Percentiles rank a stretch among this genome's conserved stretches.
Evolutionary conservation across 2,113 vertebrate species (phyloP).

Genomic region (Benitochromis conjunctus): DNA sequence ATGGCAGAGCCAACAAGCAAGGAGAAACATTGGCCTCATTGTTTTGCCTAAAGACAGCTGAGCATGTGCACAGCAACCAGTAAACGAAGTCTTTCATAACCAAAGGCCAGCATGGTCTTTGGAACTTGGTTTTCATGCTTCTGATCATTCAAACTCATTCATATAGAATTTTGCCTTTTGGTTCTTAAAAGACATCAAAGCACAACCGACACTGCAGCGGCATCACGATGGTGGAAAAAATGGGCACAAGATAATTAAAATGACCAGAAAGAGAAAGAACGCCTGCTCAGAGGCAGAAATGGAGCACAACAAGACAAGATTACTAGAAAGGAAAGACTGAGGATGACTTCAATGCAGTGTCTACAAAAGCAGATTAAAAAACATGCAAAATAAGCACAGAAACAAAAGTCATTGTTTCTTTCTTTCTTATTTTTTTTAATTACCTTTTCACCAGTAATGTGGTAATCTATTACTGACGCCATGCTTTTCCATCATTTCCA

Average conservation of each 20-base stretch:
- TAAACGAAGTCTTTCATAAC: neutral
- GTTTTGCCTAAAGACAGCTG: neutral
- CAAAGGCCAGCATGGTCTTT: neutral
- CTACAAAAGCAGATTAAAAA: neutral
- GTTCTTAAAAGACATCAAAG: neutral
- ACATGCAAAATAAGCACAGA: neutral
- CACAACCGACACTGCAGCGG: neutral
- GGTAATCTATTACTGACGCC: neutral
- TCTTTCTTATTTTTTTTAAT: neutral
- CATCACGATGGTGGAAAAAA: neutral
- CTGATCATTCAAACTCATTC: neutral
- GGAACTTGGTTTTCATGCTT: neutral
- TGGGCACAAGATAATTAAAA: neutral
- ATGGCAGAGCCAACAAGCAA: neutral
- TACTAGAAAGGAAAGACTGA: neutral
- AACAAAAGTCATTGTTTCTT: neutral
- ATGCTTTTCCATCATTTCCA: neutral
- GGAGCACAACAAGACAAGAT: neutral
- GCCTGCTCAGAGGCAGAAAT: neutral
- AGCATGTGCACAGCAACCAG: neutral
- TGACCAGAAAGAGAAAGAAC: neutral
- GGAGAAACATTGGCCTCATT: neutral
- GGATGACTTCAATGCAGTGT: neutral
- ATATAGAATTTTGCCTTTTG: neutral
- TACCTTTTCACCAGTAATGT: neutral